phyloP scores from a whole-genome alignment of 1,140 invertebrate genomes.

The Rhagoletis zephyria region DNA sequence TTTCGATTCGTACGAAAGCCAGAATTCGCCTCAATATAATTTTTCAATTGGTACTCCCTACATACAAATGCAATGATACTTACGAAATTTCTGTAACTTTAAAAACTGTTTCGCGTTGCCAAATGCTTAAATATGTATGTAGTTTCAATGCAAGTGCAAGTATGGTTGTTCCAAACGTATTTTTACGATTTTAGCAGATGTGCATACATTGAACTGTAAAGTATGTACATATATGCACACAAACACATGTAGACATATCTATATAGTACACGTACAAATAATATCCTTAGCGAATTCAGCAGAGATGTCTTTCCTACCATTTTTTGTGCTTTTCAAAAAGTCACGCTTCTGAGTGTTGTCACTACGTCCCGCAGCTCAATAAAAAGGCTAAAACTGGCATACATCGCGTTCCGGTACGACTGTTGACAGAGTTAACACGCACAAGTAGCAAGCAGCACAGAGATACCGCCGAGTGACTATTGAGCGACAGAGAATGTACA shows the following conservation, averaged over 20 bases:
- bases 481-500: background rate
- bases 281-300: slow-evolving; percentile 8
- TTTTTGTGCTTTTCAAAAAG: background rate
- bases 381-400: slow-evolving; percentile 17
- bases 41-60: too few species aligned
- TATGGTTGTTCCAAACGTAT: background rate
- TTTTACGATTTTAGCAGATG: background rate
- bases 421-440: slow-evolving; percentile 36
- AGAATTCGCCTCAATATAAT: too few species aligned
- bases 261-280: background rate
- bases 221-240: background rate
- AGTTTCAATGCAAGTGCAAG: background rate
- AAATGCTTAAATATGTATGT: background rate
- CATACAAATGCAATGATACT: too few species aligned
- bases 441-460: background rate
- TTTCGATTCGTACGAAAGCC: too few species aligned
- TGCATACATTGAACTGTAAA: background rate
- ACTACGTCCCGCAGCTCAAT: slow-evolving; percentile 24
- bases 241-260: background rate
- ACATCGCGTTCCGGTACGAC: slow-evolving; percentile 2
- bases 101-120: background rate
- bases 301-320: background rate
- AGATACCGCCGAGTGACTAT: background rate
- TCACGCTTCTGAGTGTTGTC: slow-evolving; percentile 5
- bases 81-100: background rate